Conservation (phyloP, 2,113 vertebrate species). For the Pipa parva region DNA sequence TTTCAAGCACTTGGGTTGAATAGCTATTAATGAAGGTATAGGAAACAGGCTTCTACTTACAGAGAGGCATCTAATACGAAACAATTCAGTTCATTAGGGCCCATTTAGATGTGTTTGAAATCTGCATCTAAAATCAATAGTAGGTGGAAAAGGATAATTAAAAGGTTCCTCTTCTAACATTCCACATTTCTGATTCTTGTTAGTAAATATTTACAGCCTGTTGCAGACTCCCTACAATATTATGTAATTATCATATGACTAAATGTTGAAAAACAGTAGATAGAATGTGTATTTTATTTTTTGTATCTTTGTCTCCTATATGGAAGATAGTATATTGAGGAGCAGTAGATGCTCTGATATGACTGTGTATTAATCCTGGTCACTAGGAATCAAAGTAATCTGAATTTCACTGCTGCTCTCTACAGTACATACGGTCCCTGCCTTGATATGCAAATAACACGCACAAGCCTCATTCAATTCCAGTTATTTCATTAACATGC, state of each 20-base stretch:
- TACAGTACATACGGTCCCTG: neutral
- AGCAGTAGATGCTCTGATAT: conserved; percentile 20
- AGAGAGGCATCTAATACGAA: conserved; percentile 26
- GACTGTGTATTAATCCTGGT: conserved; percentile 12
- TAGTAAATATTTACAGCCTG: conserved; percentile 33
- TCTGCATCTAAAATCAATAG: conserved; percentile 35
- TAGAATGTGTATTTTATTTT: too few relatives aligned
- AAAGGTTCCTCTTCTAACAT: conserved; percentile 16
- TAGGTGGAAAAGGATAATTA: conserved; percentile 19
- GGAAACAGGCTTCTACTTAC: conserved; percentile 1
- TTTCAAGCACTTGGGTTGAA: conserved; percentile 35
- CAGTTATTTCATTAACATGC: neutral
- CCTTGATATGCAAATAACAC: neutral
- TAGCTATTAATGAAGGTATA: conserved; percentile 35
- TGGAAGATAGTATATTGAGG: conserved; percentile 26
- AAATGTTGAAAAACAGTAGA: conserved; percentile 18
- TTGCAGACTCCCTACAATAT: conserved; percentile 21
- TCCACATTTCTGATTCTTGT: conserved; percentile 11
- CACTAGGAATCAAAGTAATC: conserved; percentile 14
- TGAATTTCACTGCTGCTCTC: neutral
- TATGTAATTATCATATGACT: conserved; percentile 22
- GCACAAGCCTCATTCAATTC: neutral
- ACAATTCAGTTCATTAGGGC: conserved; percentile 41
- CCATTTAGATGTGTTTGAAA: conserved; percentile 38
- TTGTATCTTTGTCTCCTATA: too few relatives aligned